These are phyloP conservation scores for Odobenus rosmarus DNA, from an alignment of 2,113 vertebrate genomes.

Conservation along the genomic window DNA sequence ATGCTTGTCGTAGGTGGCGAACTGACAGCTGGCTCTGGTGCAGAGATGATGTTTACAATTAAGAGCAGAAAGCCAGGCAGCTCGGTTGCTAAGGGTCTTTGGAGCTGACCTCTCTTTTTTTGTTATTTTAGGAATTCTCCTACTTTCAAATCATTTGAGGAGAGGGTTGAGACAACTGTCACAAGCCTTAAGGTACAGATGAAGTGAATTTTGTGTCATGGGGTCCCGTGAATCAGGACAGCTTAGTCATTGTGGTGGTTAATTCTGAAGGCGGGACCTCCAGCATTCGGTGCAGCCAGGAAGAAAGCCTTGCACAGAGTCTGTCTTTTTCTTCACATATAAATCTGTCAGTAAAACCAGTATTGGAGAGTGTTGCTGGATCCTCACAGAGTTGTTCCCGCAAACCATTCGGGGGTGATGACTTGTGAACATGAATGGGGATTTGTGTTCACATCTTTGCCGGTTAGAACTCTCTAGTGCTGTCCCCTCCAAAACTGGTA, in stretches of 20 bases:
- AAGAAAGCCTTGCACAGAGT: neutral
- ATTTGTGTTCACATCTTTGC: neutral
- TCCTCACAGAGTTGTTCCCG: neutral
- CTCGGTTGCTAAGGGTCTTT: neutral
- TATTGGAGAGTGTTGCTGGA: neutral
- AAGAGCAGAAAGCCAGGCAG: neutral
- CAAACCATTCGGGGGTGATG: neutral
- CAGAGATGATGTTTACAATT: neutral
- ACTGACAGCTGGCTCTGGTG: neutral
- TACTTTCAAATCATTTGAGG: slow-evolving; percentile 98
- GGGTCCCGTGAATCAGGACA: slow-evolving; percentile 21
- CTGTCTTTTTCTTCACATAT: neutral
- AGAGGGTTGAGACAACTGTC: slow-evolving; percentile 97
- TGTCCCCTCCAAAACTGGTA: neutral
- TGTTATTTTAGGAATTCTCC: slow-evolving; percentile 93
- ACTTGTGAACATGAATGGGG: neutral
- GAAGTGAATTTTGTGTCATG: slow-evolving; percentile 47
- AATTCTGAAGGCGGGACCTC: neutral
- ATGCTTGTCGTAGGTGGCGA: neutral
- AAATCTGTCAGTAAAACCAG: neutral
- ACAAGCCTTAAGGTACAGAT: slow-evolving; percentile 94
- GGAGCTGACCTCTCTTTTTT: slow-evolving; percentile 70
- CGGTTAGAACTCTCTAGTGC: neutral
- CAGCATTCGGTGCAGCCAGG: neutral
- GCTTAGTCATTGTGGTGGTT: neutral